Evolutionary conservation across 2,113 vertebrate species (phyloP), one percentile per base, ranked within the genome.

Genomic region (Excalfactoria chinensis): DNA sequence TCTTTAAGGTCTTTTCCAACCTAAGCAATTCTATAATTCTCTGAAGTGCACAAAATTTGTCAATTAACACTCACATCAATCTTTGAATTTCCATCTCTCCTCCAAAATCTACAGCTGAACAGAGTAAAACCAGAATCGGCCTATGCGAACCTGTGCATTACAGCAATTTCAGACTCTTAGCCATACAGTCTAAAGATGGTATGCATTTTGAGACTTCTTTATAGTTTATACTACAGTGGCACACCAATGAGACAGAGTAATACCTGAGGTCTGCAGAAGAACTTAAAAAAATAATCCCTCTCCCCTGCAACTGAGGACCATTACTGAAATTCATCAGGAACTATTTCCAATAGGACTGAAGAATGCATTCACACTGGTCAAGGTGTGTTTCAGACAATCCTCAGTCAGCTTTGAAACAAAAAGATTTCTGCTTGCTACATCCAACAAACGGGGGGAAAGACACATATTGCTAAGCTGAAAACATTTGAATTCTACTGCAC

Each of bases 181-280:
- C 48, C 46, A 7, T 1, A 22, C 2, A 35, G 14, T 7, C 58
- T 18, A 16, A 84, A 82, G 34, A 55, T 11, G 7, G 51, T 1
- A 78, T 77, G 35, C 43, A 34, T 68, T 88, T 82, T 46, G 51
- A 92, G 34, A 71, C 66, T 78, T 84, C 62, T 72, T 82, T 84
- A 25, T 59, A 86, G 43, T n/a, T 53, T 64, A 19, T 30, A 78
- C 13, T 53, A 20, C 75, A 77, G 41, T 58, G 60, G 49, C 64
- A 77, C 10, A n/a, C 17, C 66, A 76, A 23, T 7, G 53, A 93
- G 60, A 73, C 8, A 26, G 21, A 49, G 49, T 15, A 67, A 90
- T 56, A 90, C 69, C 64, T 21, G 21, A 90, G n/a, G 20, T 44
- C 59, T 66, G 78, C 44, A 91, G 11, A 89, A 71, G 14, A 87